Evolutionary conservation across 2,888 invertebrate genomes (phyloP).

Genomic region (Amphipoea oculea): DNA sequence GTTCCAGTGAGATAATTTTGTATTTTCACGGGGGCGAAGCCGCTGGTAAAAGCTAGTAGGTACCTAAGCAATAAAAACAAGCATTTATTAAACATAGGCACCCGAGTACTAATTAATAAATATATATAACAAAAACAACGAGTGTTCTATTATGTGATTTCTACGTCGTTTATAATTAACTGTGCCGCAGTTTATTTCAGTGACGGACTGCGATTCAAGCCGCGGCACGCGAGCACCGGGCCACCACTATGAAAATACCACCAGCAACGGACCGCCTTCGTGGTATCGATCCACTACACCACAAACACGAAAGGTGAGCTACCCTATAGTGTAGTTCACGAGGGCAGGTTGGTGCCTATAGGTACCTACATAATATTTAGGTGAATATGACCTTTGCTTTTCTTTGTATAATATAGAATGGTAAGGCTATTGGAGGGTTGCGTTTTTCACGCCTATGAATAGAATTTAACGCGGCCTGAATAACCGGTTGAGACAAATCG

Average conservation of each 20-base stretch:
- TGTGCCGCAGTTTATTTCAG: conserved; percentile 55
- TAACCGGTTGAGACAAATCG: neutral
- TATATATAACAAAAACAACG: conserved; percentile 12
- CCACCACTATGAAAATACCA: conserved; percentile 71
- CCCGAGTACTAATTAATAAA: neutral
- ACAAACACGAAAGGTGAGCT: conserved; percentile 41
- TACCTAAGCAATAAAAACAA: neutral
- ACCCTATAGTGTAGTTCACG: conserved; percentile 3
- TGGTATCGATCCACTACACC: conserved; percentile 75
- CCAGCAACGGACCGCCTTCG: conserved; percentile 71
- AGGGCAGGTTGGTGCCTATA: neutral
- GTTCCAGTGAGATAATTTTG: neutral
- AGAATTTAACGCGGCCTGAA: conserved; percentile 8
- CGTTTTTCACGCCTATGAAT: conserved; percentile 21
- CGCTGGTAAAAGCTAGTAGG: neutral
- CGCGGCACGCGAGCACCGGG: conserved; percentile 61
- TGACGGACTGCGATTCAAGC: conserved; percentile 52
- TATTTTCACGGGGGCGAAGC: neutral
- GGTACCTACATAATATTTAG: conserved; percentile 4
- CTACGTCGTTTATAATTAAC: conserved; percentile 41
- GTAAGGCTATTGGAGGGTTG: conserved; percentile 1
- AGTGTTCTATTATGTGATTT: conserved; percentile 31
- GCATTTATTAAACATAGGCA: neutral
- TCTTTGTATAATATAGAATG: conserved; percentile 6
- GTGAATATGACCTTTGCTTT: conserved; percentile 13